Conservation (phyloP, 2,888 invertebrate genomes). For the Clanis bilineata region DNA sequence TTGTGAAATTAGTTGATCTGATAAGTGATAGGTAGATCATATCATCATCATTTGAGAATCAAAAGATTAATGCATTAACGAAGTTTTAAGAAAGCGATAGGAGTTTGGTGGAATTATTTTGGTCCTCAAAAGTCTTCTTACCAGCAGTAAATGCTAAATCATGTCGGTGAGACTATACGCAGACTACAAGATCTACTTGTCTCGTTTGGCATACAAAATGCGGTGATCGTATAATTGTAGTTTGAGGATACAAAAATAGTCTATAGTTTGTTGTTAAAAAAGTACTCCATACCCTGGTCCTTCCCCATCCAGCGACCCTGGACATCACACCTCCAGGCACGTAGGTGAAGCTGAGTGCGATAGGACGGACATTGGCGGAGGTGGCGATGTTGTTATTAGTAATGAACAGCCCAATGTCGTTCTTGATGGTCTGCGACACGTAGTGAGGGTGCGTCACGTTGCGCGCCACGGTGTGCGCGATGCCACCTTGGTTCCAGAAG, state of each 20-base stretch:
- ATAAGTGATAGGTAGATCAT: not conserved
- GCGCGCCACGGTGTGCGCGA: constrained; percentile 39
- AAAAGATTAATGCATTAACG: no score
- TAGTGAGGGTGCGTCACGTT: constrained; percentile 61
- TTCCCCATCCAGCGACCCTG: constrained; percentile 61
- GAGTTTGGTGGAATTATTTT: no score
- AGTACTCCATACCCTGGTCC: constrained; percentile 46
- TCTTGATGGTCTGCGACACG: constrained; percentile 49
- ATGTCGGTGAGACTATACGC: no score
- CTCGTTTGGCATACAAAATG: no score
- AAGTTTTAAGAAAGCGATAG: no score
- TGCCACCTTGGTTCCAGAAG: constrained; percentile 55
- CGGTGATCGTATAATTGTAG: no score
- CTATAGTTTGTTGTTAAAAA: no score
- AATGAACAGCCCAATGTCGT: constrained; percentile 57
- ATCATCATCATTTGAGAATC: no score
- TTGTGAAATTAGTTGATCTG: not conserved
- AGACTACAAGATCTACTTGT: no score
- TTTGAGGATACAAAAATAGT: no score
- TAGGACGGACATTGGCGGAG: constrained; percentile 24
- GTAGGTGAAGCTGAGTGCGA: constrained; percentile 35
- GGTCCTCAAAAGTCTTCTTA: no score
- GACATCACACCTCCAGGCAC: constrained; percentile 34
- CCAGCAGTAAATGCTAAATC: no score
- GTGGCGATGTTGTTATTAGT: constrained; percentile 33